phyloP scores from a whole-genome alignment of 2,113 vertebrate species.

The Eurypyga helias region DNA sequence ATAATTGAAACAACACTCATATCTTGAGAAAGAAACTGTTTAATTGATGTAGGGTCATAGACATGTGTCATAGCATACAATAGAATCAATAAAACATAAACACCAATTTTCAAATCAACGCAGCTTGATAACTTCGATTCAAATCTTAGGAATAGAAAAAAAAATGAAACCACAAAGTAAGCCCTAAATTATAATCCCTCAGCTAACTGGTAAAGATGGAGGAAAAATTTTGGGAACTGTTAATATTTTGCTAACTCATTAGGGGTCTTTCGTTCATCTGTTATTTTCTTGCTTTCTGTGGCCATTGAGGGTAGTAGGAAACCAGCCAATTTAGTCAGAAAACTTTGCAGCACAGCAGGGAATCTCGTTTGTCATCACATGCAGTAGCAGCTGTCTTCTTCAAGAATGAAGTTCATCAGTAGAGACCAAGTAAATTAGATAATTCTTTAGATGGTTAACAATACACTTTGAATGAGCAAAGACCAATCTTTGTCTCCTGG shows the following conservation, averaged over 20 bases:
- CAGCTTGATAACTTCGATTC: slow-evolving; percentile 33
- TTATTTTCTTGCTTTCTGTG: not conserved
- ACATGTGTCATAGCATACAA: slow-evolving; percentile 4
- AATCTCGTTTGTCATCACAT: not conserved
- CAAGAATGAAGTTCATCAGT: slow-evolving; percentile 6
- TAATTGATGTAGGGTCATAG: slow-evolving; percentile 25
- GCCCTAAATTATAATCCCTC: not conserved
- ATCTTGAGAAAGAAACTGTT: slow-evolving; percentile 36
- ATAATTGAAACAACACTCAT: slow-evolving; percentile 33
- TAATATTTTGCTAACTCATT: not conserved
- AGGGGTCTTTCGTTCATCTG: not conserved
- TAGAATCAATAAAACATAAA: slow-evolving; percentile 33
- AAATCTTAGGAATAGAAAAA: not conserved
- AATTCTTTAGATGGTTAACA: not conserved
- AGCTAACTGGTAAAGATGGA: not conserved
- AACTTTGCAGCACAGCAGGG: not conserved
- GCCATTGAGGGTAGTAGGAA: not conserved
- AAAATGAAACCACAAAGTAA: not conserved
- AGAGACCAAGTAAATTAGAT: slow-evolving; percentile 7
- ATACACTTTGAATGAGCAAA: not conserved
- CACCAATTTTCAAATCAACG: slow-evolving; percentile 52
- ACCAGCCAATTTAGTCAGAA: slow-evolving; percentile 15
- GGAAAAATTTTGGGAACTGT: not conserved
- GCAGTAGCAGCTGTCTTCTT: slow-evolving; percentile 20
- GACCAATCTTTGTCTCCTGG: not conserved